phyloP scores from a whole-genome alignment of 2,113 vertebrate genomes.

The Apteryx owenii region DNA sequence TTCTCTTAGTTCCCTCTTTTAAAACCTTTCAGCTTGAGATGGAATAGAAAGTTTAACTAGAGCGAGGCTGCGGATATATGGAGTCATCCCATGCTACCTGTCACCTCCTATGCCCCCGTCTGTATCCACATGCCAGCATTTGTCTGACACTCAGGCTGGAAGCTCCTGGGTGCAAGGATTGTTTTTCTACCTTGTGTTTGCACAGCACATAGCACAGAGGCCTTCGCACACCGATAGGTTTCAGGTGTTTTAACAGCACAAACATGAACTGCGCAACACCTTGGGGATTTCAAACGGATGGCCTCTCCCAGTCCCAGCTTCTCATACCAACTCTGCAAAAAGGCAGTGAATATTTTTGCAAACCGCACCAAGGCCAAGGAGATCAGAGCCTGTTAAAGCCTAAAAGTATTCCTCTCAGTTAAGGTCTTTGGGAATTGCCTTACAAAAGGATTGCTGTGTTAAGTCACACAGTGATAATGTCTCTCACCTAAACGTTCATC shows the following conservation, averaged over 20 bases:
- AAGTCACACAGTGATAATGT: background rate
- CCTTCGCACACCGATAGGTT: background rate
- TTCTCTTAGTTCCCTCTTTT: background rate
- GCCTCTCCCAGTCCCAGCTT: background rate
- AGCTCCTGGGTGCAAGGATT: background rate
- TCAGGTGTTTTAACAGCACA: constrained; percentile 30
- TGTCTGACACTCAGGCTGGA: background rate
- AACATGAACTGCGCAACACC: constrained; percentile 41
- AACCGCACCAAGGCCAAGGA: background rate
- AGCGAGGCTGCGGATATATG: fast-evolving
- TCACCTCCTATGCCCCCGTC: background rate
- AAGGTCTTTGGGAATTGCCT: constrained; percentile 42
- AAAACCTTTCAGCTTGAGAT: background rate
- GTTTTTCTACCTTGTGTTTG: constrained; percentile 22
- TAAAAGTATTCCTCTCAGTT: background rate
- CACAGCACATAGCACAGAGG: constrained; percentile 27
- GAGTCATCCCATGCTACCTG: background rate
- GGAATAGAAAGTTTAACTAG: background rate
- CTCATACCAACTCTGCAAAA: background rate
- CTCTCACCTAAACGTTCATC: background rate
- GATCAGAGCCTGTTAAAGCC: background rate
- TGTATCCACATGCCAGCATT: background rate
- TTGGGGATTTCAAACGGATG: background rate
- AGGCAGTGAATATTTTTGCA: background rate
- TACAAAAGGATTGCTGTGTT: background rate